A percentile compares a stretch with the other conserved stretches of the same genome.
These are phyloP conservation scores for Passer montanus DNA, from an alignment of 2,113 vertebrate species.

Conservation along the genomic window DNA sequence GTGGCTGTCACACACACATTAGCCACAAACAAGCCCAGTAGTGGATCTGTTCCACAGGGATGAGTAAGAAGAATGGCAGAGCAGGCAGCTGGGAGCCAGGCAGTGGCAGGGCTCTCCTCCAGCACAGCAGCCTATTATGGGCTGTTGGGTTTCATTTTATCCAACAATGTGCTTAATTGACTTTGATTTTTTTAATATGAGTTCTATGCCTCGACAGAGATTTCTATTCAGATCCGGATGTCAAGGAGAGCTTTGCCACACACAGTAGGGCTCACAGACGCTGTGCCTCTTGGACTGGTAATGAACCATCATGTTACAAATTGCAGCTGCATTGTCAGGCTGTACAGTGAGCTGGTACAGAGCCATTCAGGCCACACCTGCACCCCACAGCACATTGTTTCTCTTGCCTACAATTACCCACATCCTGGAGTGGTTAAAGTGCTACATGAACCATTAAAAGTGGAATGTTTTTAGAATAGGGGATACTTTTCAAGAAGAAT, in stretches of 20 bases:
- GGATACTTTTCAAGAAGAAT: not conserved
- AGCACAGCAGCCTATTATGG: not conserved
- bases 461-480: not conserved
- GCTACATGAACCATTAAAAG: not conserved
- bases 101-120: not conserved
- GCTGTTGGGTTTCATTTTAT: not conserved
- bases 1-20: not conserved
- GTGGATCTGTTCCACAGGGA: not conserved
- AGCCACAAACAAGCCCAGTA: not conserved
- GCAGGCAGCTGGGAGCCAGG: not conserved
- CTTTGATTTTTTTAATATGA: not conserved
- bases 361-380: not conserved
- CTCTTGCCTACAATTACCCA: not conserved
- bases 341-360: not conserved
- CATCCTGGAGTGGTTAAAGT: conserved; percentile 14
- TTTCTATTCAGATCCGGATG: not conserved
- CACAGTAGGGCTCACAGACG: not conserved
- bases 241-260: not conserved
- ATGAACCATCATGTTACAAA: not conserved
- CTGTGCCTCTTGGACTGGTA: not conserved
- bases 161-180: not conserved
- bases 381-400: not conserved
- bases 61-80: not conserved
- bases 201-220: not conserved
- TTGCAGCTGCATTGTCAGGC: not conserved